Evolutionary conservation across 2,797 vertebrate genomes (phyloP).

Genomic region (Rhynchotus rufescens): DNA sequence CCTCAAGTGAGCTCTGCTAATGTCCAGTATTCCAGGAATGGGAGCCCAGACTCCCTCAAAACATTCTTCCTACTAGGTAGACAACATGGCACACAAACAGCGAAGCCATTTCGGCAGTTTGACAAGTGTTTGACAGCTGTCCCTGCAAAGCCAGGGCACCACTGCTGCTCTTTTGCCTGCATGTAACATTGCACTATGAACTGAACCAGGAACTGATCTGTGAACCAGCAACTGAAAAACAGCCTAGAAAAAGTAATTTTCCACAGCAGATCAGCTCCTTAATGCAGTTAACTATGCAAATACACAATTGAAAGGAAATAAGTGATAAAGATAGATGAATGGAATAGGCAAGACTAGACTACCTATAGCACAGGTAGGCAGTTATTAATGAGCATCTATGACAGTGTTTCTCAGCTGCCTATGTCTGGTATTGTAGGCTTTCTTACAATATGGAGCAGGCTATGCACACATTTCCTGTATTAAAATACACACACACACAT

Average conservation of each 20-base stretch:
- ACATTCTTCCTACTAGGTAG: background rate
- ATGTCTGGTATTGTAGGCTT: background rate
- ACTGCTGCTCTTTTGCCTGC: background rate
- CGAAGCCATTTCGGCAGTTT: background rate
- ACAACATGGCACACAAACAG: background rate
- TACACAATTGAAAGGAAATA: background rate
- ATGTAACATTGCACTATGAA: background rate
- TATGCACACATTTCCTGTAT: too few species aligned
- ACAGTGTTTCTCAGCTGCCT: background rate
- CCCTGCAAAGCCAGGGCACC: background rate
- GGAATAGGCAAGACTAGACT: background rate
- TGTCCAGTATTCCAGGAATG: background rate
- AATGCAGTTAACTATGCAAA: background rate
- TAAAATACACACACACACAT: too few species aligned
- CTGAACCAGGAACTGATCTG: background rate
- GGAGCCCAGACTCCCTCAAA: background rate
- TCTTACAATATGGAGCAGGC: background rate
- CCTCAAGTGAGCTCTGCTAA: background rate
- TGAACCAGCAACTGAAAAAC: background rate
- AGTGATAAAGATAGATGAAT: background rate
- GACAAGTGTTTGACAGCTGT: background rate
- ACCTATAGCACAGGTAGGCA: background rate
- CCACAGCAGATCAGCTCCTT: background rate
- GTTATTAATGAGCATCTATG: background rate
- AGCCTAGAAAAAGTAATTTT: background rate